A percentile compares a stretch with the other conserved stretches of the same genome.
Evolutionary conservation across 2,888 invertebrate species (phyloP).

Genomic region (Caradrina kadenii): DNA sequence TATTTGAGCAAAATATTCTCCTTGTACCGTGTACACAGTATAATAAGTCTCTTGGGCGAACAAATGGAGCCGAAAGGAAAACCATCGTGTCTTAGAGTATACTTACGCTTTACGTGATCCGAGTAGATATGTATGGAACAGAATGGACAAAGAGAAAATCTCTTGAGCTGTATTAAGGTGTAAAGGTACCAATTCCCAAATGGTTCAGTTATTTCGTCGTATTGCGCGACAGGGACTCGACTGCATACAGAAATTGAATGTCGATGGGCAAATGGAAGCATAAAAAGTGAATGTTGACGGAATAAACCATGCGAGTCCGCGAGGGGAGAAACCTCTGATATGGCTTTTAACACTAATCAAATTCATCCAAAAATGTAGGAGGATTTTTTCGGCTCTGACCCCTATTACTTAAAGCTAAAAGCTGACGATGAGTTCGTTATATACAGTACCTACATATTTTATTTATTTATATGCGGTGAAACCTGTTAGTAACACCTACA

Average conservation of each 20-base stretch:
- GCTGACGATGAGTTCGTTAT: background rate
- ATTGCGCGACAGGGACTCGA: slow-evolving; percentile 75
- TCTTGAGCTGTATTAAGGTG: slow-evolving; percentile 87
- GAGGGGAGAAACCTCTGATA: slow-evolving; percentile 50
- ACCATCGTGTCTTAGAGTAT: slow-evolving; percentile 81
- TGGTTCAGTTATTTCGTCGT: slow-evolving; percentile 83
- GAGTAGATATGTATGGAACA: slow-evolving; percentile 78
- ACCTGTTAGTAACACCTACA: too few species aligned
- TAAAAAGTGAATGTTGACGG: slow-evolving; percentile 74
- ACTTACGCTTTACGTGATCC: slow-evolving; percentile 85
- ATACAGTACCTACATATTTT: background rate
- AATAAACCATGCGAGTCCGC: slow-evolving; percentile 60
- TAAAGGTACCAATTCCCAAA: slow-evolving; percentile 83
- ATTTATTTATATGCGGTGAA: background rate
- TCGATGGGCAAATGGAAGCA: slow-evolving; percentile 75
- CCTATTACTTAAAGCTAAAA: slow-evolving; percentile 7
- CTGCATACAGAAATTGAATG: slow-evolving; percentile 82
- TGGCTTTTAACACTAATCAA: slow-evolving; percentile 57
- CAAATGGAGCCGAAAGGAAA: slow-evolving; percentile 88
- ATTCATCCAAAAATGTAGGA: slow-evolving; percentile 31
- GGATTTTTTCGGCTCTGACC: background rate
- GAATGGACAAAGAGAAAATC: slow-evolving; percentile 86
- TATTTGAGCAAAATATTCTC: slow-evolving; percentile 89
- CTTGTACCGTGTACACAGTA: slow-evolving; percentile 86
- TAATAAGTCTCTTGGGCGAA: slow-evolving; percentile 89